Conservation (phyloP, 2,113 vertebrate species). For the Fregata magnificens region DNA sequence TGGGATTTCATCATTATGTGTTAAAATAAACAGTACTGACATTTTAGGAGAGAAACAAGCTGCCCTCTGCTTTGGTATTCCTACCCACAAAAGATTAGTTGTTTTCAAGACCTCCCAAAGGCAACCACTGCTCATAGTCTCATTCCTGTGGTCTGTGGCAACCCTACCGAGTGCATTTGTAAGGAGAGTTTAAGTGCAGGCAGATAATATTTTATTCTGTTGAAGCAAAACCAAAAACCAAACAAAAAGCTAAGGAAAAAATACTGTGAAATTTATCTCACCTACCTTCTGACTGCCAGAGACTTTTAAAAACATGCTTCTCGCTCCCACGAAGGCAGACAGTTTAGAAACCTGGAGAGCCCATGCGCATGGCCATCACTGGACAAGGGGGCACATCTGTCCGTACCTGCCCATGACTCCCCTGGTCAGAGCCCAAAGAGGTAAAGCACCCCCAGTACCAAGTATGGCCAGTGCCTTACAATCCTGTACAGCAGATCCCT, state of each 20-base stretch:
- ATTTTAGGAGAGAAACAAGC: background rate
- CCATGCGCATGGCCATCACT: background rate
- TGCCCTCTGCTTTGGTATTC: background rate
- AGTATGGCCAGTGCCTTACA: rapidly evolving
- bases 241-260: background rate
- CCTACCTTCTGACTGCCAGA: background rate
- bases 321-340: background rate
- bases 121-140: constrained; percentile 5
- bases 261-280: background rate
- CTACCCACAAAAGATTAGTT: background rate
- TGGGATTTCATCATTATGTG: background rate
- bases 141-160: constrained; percentile 57
- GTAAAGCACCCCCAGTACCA: background rate
- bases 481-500: rapidly evolving
- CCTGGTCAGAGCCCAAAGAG: background rate
- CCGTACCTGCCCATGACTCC: background rate
- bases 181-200: constrained; percentile 12
- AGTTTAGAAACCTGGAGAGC: background rate
- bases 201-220: constrained; percentile 42
- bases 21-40: constrained; percentile 11
- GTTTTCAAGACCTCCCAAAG: constrained; percentile 40
- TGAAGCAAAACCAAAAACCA: constrained; percentile 1
- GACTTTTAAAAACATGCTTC: background rate
- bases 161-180: background rate
- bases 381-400: background rate